Base-by-base conservation (phyloP, 2,113 vertebrate species). In the Nesogale talazaci region DNA sequence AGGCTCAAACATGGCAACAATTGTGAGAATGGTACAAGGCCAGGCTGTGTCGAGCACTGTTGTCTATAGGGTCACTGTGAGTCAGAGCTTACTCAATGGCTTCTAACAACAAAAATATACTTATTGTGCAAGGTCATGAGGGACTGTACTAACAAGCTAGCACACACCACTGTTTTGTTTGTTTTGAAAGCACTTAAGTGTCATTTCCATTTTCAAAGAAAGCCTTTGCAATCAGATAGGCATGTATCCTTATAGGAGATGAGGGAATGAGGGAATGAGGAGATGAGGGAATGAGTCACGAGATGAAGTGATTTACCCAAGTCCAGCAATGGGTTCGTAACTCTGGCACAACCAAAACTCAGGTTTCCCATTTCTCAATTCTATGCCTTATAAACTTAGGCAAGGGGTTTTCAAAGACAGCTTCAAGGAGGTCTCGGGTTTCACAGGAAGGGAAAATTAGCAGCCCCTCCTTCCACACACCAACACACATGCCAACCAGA, bases 381-480 rank as follows among this genome's bases (percentile, higher is more conserved):
- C 61, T 81, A 70, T 81, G 65, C 29, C 36, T 81, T 81, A 92
- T 67, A 11, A 89, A 80, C 22, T 72, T 59, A 23, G 22, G n/a
- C 40, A 87, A 93, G 31, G 59, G 36, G 86, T 91, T 95, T 90
- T 88, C 70, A 78, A 91, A 81, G 72, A 82, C 69, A 94, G n/a
- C 42, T 79, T 94, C 61, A 81, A 83, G 46, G 78, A 85, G 38
- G 65, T 65, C 34, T 42, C 78, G 63, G 46, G 34, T 93, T 81
- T 57, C 46, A 16, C 17, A 23, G 23, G 42, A 88, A 88, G 34
- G 74, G 88, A 83, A 34, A 83, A 56, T 36, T 90, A 59, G 38
- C 38, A 83, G 34, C n/a, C 31, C 77, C 67, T 57, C 15, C 25
- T 72, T 3, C 27, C 31, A 85, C n/a, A 79, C 46, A 89, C 61